phyloP scores from a whole-genome alignment of 1,140 invertebrate genomes.

The Drosophila orosa region DNA sequence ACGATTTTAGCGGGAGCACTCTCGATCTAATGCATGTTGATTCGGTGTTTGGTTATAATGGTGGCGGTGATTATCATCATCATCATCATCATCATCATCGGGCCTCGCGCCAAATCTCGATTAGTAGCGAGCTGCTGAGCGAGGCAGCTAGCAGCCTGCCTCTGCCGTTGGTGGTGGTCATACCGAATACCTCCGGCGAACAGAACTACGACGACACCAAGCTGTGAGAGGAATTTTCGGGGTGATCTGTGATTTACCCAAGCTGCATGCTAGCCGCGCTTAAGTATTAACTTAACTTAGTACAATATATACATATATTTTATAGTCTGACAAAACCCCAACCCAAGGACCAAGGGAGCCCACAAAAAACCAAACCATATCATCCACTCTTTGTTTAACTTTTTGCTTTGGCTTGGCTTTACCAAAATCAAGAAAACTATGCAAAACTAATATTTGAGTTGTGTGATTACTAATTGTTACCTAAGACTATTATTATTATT shows the following conservation, averaged over 20 bases:
- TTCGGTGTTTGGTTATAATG: conserved; percentile 29
- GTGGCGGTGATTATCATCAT: conserved; percentile 4
- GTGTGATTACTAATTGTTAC: conserved; percentile 44
- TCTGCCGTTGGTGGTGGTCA: conserved; percentile 78
- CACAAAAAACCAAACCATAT: conserved; percentile 43
- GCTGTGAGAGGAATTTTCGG: conserved; percentile 56
- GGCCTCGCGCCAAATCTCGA: conserved; percentile 54
- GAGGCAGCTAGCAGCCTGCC: conserved; percentile 39
- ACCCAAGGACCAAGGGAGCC: conserved; percentile 37
- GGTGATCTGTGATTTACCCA: conserved; percentile 34
- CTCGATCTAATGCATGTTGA: conserved; percentile 59
- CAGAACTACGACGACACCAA: conserved; percentile 72
- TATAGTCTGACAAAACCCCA: conserved; percentile 39
- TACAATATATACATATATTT: neutral
- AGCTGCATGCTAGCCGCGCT: conserved; percentile 32
- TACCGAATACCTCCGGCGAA: conserved; percentile 71
- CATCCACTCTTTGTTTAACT: conserved; percentile 34
- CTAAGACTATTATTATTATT: conserved; percentile 31
- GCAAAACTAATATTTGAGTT: conserved; percentile 39
- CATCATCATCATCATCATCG: conserved; percentile 39
- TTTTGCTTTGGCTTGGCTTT: conserved; percentile 43
- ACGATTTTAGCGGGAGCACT: conserved; percentile 49
- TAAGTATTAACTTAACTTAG: conserved; percentile 16
- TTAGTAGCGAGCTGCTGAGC: conserved; percentile 67
- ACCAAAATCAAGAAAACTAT: conserved; percentile 15